Percentiles rank a stretch among this genome's conserved stretches.
Conservation (phyloP, 2,888 invertebrate species). For the Cyclophora punctaria region DNA sequence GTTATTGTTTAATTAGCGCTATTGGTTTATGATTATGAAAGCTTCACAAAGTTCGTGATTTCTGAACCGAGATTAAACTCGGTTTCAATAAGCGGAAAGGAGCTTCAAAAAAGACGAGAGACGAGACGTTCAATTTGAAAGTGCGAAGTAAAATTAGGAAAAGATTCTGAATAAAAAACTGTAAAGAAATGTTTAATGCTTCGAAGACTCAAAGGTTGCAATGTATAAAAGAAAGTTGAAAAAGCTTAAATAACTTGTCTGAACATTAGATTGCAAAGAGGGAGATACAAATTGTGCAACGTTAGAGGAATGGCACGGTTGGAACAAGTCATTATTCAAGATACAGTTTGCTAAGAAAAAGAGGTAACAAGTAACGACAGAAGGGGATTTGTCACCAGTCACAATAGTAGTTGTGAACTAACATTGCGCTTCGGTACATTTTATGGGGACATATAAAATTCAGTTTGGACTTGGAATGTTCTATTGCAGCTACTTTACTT, state of each 20-base stretch:
- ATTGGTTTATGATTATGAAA: not conserved
- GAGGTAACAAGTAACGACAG: conserved; percentile 10
- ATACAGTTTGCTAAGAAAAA: conserved; percentile 17
- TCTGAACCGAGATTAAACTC: not conserved
- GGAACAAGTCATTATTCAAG: conserved; percentile 21
- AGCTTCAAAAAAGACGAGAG: too few relatives aligned
- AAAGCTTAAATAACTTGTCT: conserved; percentile 15
- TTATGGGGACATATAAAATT: not conserved
- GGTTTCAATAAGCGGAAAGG: not conserved
- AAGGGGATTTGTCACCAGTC: conserved; percentile 18
- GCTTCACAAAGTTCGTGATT: too few relatives aligned
- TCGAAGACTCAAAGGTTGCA: too few relatives aligned
- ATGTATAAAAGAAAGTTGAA: not conserved
- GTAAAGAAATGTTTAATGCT: not conserved
- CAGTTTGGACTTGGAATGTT: too few relatives aligned
- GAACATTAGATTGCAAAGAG: conserved; percentile 15
- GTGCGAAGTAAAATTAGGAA: not conserved
- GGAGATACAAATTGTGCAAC: conserved; percentile 18
- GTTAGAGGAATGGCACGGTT: conserved; percentile 14
- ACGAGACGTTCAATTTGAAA: too few relatives aligned
- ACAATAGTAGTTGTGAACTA: conserved; percentile 10
- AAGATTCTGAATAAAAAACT: not conserved
- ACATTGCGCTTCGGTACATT: not conserved
- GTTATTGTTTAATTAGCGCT: conserved; percentile 17
- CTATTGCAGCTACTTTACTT: too few relatives aligned